Conservation (phyloP, 1,140 invertebrate genomes). For the Brachionus paranguensis region DNA sequence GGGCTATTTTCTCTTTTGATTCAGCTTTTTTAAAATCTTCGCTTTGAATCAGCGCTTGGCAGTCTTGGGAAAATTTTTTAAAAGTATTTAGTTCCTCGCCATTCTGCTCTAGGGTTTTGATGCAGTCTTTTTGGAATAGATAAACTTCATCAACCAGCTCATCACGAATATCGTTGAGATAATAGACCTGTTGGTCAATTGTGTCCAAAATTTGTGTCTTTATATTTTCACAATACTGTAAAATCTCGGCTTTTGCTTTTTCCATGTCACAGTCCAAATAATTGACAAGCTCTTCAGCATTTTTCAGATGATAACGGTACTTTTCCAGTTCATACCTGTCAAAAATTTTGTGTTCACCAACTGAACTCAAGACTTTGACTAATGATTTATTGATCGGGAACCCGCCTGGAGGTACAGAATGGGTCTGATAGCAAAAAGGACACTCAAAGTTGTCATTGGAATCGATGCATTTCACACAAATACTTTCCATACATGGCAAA, state of each 20-base stretch:
- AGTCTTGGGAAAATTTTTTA: background rate
- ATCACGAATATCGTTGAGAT: background rate
- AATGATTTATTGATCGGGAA: background rate
- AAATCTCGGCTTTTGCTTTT: background rate
- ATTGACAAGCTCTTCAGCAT: background rate
- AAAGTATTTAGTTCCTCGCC: background rate
- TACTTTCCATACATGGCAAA: slow-evolving; percentile 7
- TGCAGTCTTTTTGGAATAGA: background rate
- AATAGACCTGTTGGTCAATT: background rate
- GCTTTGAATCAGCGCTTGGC: background rate
- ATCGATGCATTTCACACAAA: background rate
- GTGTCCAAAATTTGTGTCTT: background rate
- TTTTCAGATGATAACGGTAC: background rate
- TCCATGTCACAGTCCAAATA: background rate
- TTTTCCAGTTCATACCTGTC: background rate
- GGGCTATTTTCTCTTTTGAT: background rate
- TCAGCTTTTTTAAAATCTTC: background rate
- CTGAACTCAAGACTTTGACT: background rate
- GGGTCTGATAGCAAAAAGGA: background rate
- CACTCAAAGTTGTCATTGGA: background rate
- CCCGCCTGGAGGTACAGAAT: background rate
- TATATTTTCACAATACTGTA: background rate
- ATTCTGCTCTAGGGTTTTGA: background rate
- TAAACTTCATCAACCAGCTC: background rate
- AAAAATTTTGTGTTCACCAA: background rate